phyloP scores from a whole-genome alignment of 2,888 invertebrate genomes.

The Sarcophaga caerulescens region DNA sequence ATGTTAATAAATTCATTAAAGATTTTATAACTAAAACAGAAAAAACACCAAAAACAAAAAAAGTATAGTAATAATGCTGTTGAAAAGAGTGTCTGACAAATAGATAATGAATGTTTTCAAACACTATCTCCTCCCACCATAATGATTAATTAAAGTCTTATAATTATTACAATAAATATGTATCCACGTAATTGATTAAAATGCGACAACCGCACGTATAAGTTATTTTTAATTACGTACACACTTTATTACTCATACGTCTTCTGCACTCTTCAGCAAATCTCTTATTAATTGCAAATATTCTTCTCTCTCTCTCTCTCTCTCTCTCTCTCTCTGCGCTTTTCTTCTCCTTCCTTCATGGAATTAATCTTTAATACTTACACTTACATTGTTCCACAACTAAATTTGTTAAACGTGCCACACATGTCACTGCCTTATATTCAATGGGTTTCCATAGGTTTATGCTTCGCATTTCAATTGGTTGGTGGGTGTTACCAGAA shows the following conservation, averaged over 20 bases:
- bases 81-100: neutral
- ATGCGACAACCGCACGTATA: neutral
- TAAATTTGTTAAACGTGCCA: conserved; percentile 18
- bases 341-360: neutral
- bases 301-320: neutral
- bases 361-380: conserved; percentile 28
- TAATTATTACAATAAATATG: neutral
- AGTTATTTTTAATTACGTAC: conserved; percentile 16
- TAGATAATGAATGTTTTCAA: neutral
- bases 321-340: neutral
- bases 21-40: neutral
- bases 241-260: conserved; percentile 33
- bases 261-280: neutral
- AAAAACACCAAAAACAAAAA: neutral
- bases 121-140: neutral
- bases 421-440: neutral
- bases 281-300: conserved; percentile 24
- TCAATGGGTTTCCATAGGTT: neutral
- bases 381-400: conserved; percentile 18
- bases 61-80: neutral
- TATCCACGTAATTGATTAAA: neutral
- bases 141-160: neutral
- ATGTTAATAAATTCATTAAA: neutral
- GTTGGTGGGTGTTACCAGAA: neutral
- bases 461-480: conserved; percentile 18